Evolutionary conservation across 2,113 vertebrate genomes (phyloP), one percentile per base, ranked within the genome.

Genomic region (Sitta europaea): DNA sequence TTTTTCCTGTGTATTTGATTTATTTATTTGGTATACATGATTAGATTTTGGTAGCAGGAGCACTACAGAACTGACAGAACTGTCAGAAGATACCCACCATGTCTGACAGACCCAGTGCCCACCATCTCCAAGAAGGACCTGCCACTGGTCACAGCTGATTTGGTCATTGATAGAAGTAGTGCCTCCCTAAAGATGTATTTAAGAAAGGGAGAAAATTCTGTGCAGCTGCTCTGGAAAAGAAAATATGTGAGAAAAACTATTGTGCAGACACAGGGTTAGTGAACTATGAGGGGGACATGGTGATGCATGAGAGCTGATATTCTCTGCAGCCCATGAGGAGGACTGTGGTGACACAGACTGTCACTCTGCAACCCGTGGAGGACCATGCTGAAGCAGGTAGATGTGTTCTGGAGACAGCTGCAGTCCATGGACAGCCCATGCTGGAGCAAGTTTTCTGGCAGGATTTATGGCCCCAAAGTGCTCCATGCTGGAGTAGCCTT

Each of bases 151-250:
- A 54, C 54, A 47, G 9, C 36, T 8, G 29, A 86, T 14, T 3
- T 20, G 6, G 6, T 11, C 12, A 14, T 1, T 1, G 1, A 23
- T 1, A 7, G 14, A 50, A 58, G 7, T 28, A 19, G 13, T 4
- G 3, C 11, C 28, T 61, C 47, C 2, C 1, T 13, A 66, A 63
- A 36, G n/a, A 31, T 2, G 0, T 36, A 15, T 43, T 53, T 63
- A 35, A 50, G 9, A 67, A 82, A 45, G 17, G 13, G 31, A 28
- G 22, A 43, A 86, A 70, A 78, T 3, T 3, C 13, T 35, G 38
- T 29, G 8, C 12, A 61, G 18, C 12, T 42, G 17, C 14, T n/a
- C 5, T 18, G 24, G 8, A 17, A 74, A 28, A 66, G 10, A 61
- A 59, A 61, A 50, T 13, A 36, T 3, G 4, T 16, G 17, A 66